Evolutionary conservation across 1,140 invertebrate genomes (phyloP).

Genomic region (Coelopa frigida): DNA sequence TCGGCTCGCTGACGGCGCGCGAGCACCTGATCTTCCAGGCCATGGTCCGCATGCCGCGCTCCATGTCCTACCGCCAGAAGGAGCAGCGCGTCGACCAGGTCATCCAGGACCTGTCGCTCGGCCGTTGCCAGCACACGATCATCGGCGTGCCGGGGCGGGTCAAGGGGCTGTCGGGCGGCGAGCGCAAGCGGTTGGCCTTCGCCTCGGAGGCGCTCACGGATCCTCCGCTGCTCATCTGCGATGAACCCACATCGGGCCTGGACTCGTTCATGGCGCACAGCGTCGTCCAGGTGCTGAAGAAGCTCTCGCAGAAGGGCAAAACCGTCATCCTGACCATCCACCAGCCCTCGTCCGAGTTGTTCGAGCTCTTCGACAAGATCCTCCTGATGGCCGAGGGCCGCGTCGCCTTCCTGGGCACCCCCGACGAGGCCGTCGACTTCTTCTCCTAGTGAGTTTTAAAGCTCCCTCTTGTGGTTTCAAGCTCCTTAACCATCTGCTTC

Average conservation of each 20-base stretch:
- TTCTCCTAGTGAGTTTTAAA: conserved; percentile 64
- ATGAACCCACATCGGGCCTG: conserved; percentile 89
- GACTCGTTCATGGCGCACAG: conserved; percentile 84
- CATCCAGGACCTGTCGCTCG: conserved; percentile 63
- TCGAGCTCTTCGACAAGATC: conserved; percentile 85
- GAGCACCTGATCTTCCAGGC: conserved; percentile 91
- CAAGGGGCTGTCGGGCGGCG: conserved; percentile 92
- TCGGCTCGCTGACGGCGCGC: conserved; percentile 81
- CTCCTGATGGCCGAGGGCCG: conserved; percentile 87
- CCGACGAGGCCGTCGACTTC: conserved; percentile 69
- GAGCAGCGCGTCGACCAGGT: conserved; percentile 83
- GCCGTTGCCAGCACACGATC: conserved; percentile 78
- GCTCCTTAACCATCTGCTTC: too few relatives aligned
- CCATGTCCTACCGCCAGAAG: conserved; percentile 67
- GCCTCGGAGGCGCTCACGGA: conserved; percentile 93
- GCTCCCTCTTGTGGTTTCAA: too few relatives aligned
- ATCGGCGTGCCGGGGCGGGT: conserved; percentile 79
- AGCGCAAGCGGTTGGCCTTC: conserved; percentile 91
- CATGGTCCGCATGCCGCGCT: conserved; percentile 82
- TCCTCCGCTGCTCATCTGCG: conserved; percentile 92
- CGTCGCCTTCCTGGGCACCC: conserved; percentile 81
- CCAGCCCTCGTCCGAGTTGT: conserved; percentile 92
- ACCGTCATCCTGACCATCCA: conserved; percentile 93
- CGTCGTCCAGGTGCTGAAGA: conserved; percentile 77
- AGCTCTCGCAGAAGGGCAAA: conserved; percentile 73